Conservation (phyloP, 2,888 invertebrate species). For the Thecocarcelia acutangulata region DNA sequence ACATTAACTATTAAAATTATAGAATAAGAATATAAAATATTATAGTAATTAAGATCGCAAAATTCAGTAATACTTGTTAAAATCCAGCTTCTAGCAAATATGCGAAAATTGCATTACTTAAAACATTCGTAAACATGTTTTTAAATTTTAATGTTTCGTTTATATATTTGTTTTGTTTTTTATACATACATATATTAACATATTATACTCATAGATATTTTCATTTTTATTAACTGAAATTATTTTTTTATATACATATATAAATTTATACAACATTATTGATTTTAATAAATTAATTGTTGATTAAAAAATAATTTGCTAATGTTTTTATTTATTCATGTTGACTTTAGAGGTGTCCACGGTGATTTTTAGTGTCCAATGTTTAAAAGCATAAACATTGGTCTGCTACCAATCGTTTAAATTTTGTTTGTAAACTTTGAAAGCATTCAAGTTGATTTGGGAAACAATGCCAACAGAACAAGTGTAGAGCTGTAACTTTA, state of each 20-base stretch:
- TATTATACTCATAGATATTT: constrained; percentile 2
- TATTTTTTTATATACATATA: constrained; percentile 14
- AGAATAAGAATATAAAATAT: neutral
- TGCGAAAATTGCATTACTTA: neutral
- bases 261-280: constrained; percentile 31
- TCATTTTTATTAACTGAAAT: neutral
- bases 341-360: neutral
- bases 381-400: too few relatives aligned
- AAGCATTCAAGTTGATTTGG: too few relatives aligned
- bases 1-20: too few relatives aligned
- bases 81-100: neutral
- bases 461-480: too few relatives aligned
- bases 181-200: constrained; percentile 12
- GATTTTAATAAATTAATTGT: constrained; percentile 49
- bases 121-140: neutral
- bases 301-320: neutral
- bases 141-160: constrained; percentile 1
- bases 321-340: neutral
- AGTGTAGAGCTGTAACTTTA: too few relatives aligned
- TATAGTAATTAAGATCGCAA: neutral
- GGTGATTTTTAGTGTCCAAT: too few relatives aligned
- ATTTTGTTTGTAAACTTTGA: too few relatives aligned
- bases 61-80: constrained; percentile 18
- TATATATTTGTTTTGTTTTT: too few relatives aligned
- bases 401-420: too few relatives aligned